These are phyloP conservation scores for Eristalis arbustorum DNA, from an alignment of 2,888 invertebrate species.

Conservation along the genomic window DNA sequence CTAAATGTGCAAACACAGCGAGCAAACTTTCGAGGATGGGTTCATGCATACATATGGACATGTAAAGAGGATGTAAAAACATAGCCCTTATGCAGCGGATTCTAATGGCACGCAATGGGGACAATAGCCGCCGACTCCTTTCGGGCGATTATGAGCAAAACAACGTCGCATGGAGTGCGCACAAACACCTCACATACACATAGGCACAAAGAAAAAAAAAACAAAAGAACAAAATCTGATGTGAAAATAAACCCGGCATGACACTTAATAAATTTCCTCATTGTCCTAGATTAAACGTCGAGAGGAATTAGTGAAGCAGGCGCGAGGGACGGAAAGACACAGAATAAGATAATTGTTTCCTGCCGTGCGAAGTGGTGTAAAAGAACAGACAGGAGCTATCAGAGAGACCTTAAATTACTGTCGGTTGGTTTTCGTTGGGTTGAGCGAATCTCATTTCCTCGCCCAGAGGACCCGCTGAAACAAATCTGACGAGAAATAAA, in stretches of 20 bases:
- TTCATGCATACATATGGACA: background rate
- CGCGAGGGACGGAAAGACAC: slow-evolving; percentile 18
- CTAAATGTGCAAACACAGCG: background rate
- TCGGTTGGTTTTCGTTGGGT: background rate
- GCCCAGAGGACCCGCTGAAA: background rate
- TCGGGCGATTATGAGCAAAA: slow-evolving; percentile 42
- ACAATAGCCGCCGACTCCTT: slow-evolving; percentile 54
- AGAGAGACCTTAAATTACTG: background rate
- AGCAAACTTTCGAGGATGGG: background rate
- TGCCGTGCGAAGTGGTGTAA: slow-evolving; percentile 16
- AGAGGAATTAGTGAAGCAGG: slow-evolving; percentile 52
- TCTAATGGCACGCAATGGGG: slow-evolving; percentile 39
- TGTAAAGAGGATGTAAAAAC: background rate
- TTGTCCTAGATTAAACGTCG: slow-evolving; percentile 64
- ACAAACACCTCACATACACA: background rate
- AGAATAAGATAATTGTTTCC: slow-evolving; percentile 54
- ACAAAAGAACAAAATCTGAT: slow-evolving; percentile 26
- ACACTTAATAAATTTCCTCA: slow-evolving; percentile 64
- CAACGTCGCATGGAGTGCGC: slow-evolving; percentile 23
- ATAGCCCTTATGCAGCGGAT: background rate
- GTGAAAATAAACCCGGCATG: slow-evolving; percentile 61
- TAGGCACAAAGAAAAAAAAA: background rate
- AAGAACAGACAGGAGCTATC: background rate
- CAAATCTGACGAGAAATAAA: background rate
- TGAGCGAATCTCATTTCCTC: background rate